These are phyloP conservation scores for Psilanteris sp. DNA, from an alignment of 1,140 invertebrate species.

Conservation along the genomic window DNA sequence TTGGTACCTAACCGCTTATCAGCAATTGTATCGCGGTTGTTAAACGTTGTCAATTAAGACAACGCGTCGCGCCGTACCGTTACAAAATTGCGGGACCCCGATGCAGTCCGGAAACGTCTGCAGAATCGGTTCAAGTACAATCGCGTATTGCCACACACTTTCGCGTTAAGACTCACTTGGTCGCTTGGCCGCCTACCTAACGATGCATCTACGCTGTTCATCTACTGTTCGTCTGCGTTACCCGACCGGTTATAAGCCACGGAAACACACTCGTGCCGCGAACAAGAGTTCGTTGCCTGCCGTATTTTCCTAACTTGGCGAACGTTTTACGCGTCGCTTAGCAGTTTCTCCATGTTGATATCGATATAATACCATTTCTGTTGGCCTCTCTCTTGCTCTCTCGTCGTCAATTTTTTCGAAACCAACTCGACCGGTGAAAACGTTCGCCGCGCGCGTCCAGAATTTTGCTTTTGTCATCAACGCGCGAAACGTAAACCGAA, in stretches of 20 bases:
- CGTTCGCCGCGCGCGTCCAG: neutral
- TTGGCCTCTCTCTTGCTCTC: neutral
- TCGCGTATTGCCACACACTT: constrained; percentile 54
- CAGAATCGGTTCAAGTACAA: constrained; percentile 59
- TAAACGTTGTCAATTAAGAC: constrained; percentile 44
- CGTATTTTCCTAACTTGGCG: constrained; percentile 59
- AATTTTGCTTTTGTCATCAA: constrained; percentile 2
- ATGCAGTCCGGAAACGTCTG: constrained; percentile 49
- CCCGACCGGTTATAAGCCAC: constrained; percentile 62
- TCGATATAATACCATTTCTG: constrained; percentile 30
- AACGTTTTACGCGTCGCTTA: constrained; percentile 61
- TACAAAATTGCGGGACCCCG: constrained; percentile 50
- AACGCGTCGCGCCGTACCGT: constrained; percentile 54
- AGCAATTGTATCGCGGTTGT: constrained; percentile 11
- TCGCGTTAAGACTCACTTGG: constrained; percentile 62
- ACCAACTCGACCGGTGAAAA: neutral
- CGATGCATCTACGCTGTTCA: constrained; percentile 54
- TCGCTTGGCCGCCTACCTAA: constrained; percentile 55
- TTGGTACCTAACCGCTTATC: constrained; percentile 8
- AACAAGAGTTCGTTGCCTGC: constrained; percentile 66
- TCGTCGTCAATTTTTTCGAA: constrained; percentile 1
- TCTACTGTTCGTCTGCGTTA: constrained; percentile 53
- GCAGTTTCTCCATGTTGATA: constrained; percentile 50
- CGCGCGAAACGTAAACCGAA: constrained; percentile 2
- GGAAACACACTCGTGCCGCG: constrained; percentile 61